Conservation (phyloP, 2,113 vertebrate species). For the Lethenteron camtschaticum region DNA sequence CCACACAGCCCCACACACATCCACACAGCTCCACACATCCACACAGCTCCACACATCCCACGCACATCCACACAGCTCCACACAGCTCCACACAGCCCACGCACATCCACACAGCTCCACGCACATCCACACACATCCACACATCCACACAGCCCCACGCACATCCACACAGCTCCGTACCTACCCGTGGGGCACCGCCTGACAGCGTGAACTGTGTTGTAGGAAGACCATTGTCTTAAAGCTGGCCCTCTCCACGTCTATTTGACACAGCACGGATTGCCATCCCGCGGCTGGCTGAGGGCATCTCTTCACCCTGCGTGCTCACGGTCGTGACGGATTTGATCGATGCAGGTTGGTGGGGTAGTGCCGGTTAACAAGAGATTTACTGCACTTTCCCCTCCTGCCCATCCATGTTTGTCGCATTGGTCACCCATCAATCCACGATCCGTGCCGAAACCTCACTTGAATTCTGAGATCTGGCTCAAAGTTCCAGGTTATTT, state of each 20-base stretch:
- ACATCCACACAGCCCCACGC: neutral
- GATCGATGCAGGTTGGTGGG: too few species aligned
- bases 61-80: neutral
- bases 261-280: fast-evolving
- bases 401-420: too few species aligned
- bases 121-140: neutral
- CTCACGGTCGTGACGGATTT: too few species aligned
- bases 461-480: too few species aligned
- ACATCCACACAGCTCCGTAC: neutral
- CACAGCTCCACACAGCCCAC: neutral
- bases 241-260: fast-evolving
- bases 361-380: too few species aligned
- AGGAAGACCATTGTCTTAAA: neutral
- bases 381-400: too few species aligned
- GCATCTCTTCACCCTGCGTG: too few species aligned
- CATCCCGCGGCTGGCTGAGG: neutral
- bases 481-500: too few species aligned
- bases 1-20: neutral
- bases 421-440: too few species aligned
- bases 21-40: neutral
- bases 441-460: too few species aligned
- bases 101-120: neutral
- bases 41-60: neutral
- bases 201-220: too few species aligned
- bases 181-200: neutral